Evolutionary conservation across 1,140 invertebrate genomes (phyloP).

Genomic region (Hypsibius dujardini): DNA sequence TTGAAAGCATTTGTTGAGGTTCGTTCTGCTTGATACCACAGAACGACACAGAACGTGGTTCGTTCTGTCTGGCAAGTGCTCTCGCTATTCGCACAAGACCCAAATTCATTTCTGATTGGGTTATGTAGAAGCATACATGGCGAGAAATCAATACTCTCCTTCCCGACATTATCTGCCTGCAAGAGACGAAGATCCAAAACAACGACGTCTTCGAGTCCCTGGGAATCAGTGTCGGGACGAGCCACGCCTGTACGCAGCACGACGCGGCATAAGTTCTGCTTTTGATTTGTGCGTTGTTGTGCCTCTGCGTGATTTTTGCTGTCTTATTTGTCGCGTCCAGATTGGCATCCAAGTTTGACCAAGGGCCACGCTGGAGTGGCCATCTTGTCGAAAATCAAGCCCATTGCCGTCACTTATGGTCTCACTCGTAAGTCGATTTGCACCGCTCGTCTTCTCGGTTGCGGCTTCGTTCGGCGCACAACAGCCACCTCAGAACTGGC

Average conservation of each 20-base stretch:
- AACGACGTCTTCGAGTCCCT: background rate
- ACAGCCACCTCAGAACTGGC: too few species aligned
- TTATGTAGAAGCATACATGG: conserved; percentile 7
- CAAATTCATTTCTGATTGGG: background rate
- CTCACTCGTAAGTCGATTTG: conserved; percentile 41
- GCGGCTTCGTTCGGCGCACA: too few species aligned
- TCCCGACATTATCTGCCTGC: conserved; percentile 6
- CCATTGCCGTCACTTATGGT: conserved; percentile 65
- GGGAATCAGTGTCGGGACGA: background rate
- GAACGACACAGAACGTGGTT: background rate
- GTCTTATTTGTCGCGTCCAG: too few species aligned
- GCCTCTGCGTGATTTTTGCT: too few species aligned
- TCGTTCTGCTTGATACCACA: background rate
- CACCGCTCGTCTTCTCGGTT: background rate
- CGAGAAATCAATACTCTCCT: conserved; percentile 8
- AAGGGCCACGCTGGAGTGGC: conserved; percentile 83
- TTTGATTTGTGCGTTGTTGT: too few species aligned
- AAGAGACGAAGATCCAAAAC: conserved; percentile 1
- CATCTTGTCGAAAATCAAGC: conserved; percentile 63
- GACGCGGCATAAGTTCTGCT: too few species aligned
- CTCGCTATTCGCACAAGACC: background rate
- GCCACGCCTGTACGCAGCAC: conserved; percentile 20
- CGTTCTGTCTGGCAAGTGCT: background rate
- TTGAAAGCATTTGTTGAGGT: background rate
- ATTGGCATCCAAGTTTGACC: conserved; percentile 55